Evolutionary conservation across 2,113 vertebrate species (phyloP).

Genomic region (Prolemur simus): DNA sequence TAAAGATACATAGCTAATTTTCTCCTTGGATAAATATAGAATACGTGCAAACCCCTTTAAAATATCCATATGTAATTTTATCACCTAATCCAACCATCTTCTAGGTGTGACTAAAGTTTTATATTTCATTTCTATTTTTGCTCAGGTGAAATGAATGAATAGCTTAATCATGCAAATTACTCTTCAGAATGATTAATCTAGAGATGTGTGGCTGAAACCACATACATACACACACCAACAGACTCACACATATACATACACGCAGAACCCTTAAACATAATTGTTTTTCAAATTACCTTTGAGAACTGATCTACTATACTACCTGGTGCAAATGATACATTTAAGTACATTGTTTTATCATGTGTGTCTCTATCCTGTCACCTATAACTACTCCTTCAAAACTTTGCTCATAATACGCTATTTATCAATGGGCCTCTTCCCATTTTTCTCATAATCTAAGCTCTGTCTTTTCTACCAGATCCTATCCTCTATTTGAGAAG

Average conservation of each 20-base stretch:
- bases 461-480: background rate
- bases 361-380: background rate
- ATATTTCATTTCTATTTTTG: background rate
- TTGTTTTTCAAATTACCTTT: background rate
- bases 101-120: background rate
- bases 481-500: background rate
- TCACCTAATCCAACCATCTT: background rate
- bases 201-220: background rate
- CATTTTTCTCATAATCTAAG: background rate
- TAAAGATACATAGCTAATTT: background rate
- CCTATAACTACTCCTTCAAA: background rate
- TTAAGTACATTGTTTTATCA: background rate
- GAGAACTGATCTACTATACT: background rate
- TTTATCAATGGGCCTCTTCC: background rate
- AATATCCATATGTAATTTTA: background rate
- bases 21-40: background rate
- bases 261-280: background rate
- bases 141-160: background rate
- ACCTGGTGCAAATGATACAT: background rate
- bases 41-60: background rate
- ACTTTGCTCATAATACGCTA: background rate
- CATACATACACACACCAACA: background rate
- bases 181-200: background rate
- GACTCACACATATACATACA: background rate
- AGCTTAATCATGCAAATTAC: background rate